Percentiles rank a stretch among this genome's conserved stretches.
phyloP scores from a whole-genome alignment of 2,888 invertebrate genomes.

The Oscheius sp. region DNA sequence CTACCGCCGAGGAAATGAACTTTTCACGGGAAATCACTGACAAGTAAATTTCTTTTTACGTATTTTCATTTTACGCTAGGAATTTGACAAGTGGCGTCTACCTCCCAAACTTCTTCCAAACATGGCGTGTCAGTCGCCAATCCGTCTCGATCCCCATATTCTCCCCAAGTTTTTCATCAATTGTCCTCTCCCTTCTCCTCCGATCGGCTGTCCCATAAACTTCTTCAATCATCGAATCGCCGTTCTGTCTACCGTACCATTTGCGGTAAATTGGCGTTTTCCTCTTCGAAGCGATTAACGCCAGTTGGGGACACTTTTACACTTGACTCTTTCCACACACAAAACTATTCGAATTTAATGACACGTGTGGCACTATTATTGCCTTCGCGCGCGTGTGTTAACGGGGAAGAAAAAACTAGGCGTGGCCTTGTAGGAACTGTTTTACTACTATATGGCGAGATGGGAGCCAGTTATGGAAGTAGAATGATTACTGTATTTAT shows the following conservation, averaged over 20 bases:
- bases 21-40: no score
- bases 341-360: slow-evolving; percentile 32
- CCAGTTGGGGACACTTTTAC: slow-evolving; percentile 14
- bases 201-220: slow-evolving; percentile 30
- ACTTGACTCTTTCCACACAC: background rate
- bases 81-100: no score
- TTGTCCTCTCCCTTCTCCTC: background rate
- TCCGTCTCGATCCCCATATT: background rate
- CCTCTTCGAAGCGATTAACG: slow-evolving; percentile 17
- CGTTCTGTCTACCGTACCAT: slow-evolving; percentile 29
- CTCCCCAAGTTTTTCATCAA: background rate
- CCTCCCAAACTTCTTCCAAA: no score
- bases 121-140: no score
- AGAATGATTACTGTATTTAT: background rate
- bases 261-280: slow-evolving; percentile 29
- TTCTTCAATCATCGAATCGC: slow-evolving; percentile 4
- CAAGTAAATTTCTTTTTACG: no score
- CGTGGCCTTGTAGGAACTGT: background rate
- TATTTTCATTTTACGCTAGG: no score
- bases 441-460: background rate
- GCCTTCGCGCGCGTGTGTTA: background rate
- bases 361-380: slow-evolving; percentile 14
- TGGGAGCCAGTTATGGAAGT: background rate
- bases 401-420: background rate
- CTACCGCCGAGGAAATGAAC: no score